Base-by-base conservation (phyloP, 1,140 invertebrate genomes). In the Sminthurides bifidus region DNA sequence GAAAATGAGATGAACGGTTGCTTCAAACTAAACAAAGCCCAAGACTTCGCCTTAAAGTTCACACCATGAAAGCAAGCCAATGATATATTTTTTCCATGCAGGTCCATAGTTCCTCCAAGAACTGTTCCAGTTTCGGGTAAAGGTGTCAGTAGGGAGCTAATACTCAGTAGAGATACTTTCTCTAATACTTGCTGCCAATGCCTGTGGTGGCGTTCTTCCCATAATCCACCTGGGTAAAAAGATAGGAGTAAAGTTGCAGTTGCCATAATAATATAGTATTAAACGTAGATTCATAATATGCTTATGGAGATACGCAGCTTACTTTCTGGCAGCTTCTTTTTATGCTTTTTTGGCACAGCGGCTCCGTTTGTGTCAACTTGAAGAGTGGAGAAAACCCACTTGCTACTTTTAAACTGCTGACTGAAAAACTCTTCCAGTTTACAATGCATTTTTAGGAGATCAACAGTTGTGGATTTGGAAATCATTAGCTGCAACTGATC, bases 381-480 rank as follows among this genome's bases (percentile, higher is more conserved):
- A 1, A 89, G 69, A 23, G 81, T 85, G 50, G 82, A 88, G 68
- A 92, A 91, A 5, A 92, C 87, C 5, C 87, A 76, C 71, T 91
- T 91, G 64, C 86, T 89, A 56, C 86, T 91, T 67, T 92, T 91
- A 69, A 93, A 92, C 72, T 93, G 89, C 68, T 94, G 88, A 43
- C 84, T 85, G 69, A 96, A 96, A 73, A 96, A 98, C 74, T 97
- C 92, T 66, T 96, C 92, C 8, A 96, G 74, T 70, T 95, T 95
- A 51, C 87, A 83, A 67, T 87, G 90, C 86, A 97, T 95, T 74
- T 96, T 96, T 2, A 96, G 74, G 21, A 97, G 73, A 74, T 98
- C 93, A 0, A 92, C 89, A 0, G 92, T 96, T 0, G 93, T 96
- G 24, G 91, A 94, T 71, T 92, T 87, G 15, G 87, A 92, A 65